Evolutionary conservation across 2,888 invertebrate species (phyloP).

Genomic region (Neocrepidodera transversa): DNA sequence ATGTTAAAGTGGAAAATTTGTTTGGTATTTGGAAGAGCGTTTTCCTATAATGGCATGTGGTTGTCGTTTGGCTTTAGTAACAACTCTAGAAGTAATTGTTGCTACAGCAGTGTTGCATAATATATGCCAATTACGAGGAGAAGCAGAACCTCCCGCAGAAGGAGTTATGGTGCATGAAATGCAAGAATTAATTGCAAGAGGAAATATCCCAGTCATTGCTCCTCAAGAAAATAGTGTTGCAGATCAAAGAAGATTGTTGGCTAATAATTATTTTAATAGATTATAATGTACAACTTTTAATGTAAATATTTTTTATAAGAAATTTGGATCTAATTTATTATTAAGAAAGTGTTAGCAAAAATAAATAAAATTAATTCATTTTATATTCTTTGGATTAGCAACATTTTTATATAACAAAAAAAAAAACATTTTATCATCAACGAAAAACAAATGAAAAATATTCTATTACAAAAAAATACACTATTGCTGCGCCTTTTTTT

Average conservation of each 20-base stretch:
- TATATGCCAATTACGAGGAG: not conserved
- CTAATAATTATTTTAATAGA: not conserved
- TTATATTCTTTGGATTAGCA: too few species aligned
- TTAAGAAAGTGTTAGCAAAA: too few species aligned
- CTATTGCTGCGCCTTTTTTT: too few species aligned
- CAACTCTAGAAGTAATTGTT: not conserved
- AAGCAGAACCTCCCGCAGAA: not conserved
- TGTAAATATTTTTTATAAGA: too few species aligned
- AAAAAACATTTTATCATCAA: too few species aligned
- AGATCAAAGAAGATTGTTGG: constrained; percentile 21
- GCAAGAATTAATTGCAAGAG: not conserved
- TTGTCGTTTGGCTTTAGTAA: not conserved
- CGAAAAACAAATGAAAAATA: too few species aligned
- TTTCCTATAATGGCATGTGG: not conserved
- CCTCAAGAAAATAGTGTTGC: not conserved
- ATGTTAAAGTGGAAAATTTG: not conserved
- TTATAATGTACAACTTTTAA: not conserved
- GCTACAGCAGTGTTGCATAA: not conserved
- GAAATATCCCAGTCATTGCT: not conserved
- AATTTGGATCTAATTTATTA: too few species aligned
- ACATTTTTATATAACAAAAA: too few species aligned
- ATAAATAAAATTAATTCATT: too few species aligned
- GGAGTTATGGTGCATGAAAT: not conserved
- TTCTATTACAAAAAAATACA: too few species aligned
- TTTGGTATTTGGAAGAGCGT: not conserved